Conservation (phyloP, 2,888 invertebrate genomes). For the Cepaea hortensis region DNA sequence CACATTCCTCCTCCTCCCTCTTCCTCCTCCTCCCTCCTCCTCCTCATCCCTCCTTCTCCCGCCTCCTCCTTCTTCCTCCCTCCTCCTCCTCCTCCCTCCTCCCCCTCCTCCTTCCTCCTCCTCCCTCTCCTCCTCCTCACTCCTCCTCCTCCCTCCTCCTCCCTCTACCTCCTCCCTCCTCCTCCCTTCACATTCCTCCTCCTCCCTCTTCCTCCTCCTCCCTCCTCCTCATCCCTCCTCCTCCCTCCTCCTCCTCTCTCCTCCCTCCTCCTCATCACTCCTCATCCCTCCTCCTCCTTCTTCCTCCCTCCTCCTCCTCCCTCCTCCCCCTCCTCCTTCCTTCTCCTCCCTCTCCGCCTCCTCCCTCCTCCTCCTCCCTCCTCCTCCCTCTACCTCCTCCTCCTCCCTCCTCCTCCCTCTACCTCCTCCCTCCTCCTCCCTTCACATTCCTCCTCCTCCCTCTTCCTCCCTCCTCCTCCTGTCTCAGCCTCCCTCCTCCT, state of each 20-base stretch:
- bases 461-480: slow-evolving; percentile 9
- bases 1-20: too few relatives aligned
- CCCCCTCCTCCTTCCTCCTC: neutral
- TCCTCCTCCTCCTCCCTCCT: neutral
- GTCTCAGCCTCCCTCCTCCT: slow-evolving; percentile 15
- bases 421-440: neutral
- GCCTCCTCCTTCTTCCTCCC: too few relatives aligned
- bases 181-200: too few relatives aligned
- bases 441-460: too few relatives aligned
- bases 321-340: neutral
- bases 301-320: neutral
- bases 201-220: too few relatives aligned
- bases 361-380: neutral
- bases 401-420: neutral
- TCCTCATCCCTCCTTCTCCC: too few relatives aligned
- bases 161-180: neutral
- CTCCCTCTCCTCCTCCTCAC: neutral
- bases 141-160: too few relatives aligned
- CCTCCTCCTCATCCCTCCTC: too few relatives aligned
- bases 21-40: neutral
- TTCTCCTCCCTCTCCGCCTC: too few relatives aligned
- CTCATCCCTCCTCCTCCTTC: too few relatives aligned
- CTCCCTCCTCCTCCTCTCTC: too few relatives aligned
- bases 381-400: neutral
- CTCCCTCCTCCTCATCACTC: too few relatives aligned